Evolutionary conservation across 2,888 invertebrate genomes (phyloP), one percentile per base, ranked within the genome.

Genomic region (Tipula vernalis): DNA sequence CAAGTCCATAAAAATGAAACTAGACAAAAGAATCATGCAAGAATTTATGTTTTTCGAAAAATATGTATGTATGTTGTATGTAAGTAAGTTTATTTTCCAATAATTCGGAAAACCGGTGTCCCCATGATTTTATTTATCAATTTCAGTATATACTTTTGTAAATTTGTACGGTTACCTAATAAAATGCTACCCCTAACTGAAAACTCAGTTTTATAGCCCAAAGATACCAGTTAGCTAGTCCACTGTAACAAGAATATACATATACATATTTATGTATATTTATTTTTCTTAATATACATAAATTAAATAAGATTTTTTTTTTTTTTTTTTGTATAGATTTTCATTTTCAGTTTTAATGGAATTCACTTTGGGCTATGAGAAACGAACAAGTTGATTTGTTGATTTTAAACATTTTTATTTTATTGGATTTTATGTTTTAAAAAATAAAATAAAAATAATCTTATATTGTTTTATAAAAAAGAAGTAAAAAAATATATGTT

Each of bases 311-410:
- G 8, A 39, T 84, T 83, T 83, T 83, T 83, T 36, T 84, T 83
- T 83, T 83, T 83, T 36, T 83, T 83, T 84, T 12, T 84, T 84
- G 84, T 39, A 71, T 28, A 71, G 28, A 71, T 71, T 71, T 71
- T 71, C 71, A 71, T 71, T 71, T 71, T 71, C 36, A 39, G 15
- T 84, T 84, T 84, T 84, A 84, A 84, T 84, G 84, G 84, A 84
- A 84, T 84, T 84, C 39, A 39, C 84, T 84, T 84, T 84, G 84
- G 84, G 84, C 84, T 84, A 84, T 84, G 84, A 84, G 84, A 84
- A 84, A 84, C 36, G 41, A 84, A 41, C 84, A 84, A 84, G 84
- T 84, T 84, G 41, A 84, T 84, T 84, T 84, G 84, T 84, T 84
- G 84, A 84, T 84, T 84, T 84, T 84, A 39, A 39, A 41, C 39